Evolutionary conservation across 2,113 vertebrate species (phyloP).

Genomic region (Callipepla squamata): DNA sequence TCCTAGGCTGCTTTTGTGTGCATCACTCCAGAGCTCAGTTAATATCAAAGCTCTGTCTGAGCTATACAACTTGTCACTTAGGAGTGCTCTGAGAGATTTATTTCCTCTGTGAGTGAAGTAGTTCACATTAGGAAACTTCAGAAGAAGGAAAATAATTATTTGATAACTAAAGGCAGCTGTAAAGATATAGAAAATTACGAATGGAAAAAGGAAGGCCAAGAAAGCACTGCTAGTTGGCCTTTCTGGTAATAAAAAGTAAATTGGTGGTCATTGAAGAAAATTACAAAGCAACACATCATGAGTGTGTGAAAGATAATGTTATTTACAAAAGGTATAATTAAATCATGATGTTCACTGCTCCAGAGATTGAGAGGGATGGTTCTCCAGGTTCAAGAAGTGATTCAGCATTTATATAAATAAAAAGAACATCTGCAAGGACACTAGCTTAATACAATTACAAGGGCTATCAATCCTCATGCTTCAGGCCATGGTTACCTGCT

Average conservation of each 20-base stretch:
- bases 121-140: background rate
- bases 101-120: background rate
- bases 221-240: background rate
- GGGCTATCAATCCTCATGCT: constrained; percentile 45
- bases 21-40: background rate
- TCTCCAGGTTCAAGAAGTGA: constrained; percentile 15
- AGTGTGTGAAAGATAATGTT: background rate
- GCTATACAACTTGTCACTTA: background rate
- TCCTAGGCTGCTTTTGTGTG: background rate
- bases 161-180: background rate
- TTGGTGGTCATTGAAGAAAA: background rate
- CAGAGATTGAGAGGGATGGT: constrained; percentile 2
- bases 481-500: constrained; percentile 44
- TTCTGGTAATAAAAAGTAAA: constrained; percentile 34
- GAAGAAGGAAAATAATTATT: background rate
- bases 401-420: constrained; percentile 62
- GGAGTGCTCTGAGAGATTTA: background rate
- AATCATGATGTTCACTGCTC: constrained; percentile 11
- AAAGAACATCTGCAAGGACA: constrained; percentile 63
- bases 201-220: background rate
- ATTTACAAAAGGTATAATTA: constrained; percentile 50
- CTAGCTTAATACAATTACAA: constrained; percentile 54
- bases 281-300: constrained; percentile 15
- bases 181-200: background rate
- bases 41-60: background rate